Percentiles rank a stretch among this genome's conserved stretches.
Evolutionary conservation across 2,888 invertebrate species (phyloP).

Genomic region (Masnerella sp.): DNA sequence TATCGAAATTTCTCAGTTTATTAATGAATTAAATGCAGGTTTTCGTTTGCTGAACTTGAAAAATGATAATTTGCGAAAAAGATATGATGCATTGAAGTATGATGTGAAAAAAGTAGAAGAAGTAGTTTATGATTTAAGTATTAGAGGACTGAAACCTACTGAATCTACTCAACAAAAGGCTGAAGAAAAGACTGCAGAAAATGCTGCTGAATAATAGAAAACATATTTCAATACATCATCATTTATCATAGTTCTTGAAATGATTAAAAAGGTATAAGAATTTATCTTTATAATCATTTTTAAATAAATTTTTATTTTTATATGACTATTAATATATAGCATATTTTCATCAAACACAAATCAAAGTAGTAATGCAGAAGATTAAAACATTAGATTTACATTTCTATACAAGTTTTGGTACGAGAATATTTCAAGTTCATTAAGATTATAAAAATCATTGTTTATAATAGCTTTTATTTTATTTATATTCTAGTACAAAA

Average conservation of each 20-base stretch:
- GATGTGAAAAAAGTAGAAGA: conserved; percentile 97
- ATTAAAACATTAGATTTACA: too few species aligned
- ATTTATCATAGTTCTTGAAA: too few species aligned
- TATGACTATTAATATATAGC: conserved; percentile 5
- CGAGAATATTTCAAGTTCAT: too few species aligned
- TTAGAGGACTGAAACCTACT: conserved; percentile 84
- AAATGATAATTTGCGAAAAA: conserved; percentile 91
- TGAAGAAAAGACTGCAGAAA: conserved; percentile 29
- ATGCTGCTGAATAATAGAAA: conserved; percentile 1
- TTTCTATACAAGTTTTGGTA: too few species aligned
- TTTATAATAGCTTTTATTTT: too few species aligned
- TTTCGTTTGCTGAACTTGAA: conserved; percentile 93
- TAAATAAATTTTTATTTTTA: conserved; percentile 1
- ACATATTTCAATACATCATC: background rate
- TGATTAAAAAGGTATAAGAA: too few species aligned
- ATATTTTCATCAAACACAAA: too few species aligned
- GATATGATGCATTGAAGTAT: conserved; percentile 92
- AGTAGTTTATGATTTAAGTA: conserved; percentile 92
- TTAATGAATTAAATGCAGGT: conserved; percentile 92
- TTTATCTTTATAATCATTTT: too few species aligned
- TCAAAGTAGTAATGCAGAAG: too few species aligned
- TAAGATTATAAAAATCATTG: too few species aligned
- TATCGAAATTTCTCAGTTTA: conserved; percentile 89
- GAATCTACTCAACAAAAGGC: conserved; percentile 24
- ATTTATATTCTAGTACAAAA: too few species aligned